These are phyloP conservation scores for Podargus strigoides DNA, from an alignment of 2,797 vertebrate species.

Conservation along the genomic window DNA sequence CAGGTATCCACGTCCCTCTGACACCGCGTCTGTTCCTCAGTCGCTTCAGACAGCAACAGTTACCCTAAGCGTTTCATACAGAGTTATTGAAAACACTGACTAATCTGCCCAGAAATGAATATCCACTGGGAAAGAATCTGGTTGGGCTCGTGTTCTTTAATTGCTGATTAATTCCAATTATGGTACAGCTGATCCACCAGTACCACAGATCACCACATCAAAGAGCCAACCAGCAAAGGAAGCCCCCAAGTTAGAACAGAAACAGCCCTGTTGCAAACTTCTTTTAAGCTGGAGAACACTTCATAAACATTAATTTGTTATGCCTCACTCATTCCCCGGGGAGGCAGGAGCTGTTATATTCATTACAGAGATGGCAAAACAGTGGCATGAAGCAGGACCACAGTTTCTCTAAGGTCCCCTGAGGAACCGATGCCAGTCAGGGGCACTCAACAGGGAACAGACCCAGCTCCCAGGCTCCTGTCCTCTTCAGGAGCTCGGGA, in stretches of 20 bases:
- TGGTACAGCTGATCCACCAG: constrained; percentile 33
- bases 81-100: constrained; percentile 8
- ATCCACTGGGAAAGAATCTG: constrained; percentile 14
- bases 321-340: background rate
- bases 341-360: background rate
- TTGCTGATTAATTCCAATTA: constrained; percentile 56
- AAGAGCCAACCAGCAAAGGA: constrained; percentile 34
- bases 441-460: background rate
- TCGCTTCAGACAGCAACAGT: background rate
- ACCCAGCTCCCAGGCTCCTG: background rate
- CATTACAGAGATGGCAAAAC: background rate
- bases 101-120: constrained; percentile 4
- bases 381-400: background rate
- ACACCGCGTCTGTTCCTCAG: background rate
- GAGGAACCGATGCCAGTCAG: background rate
- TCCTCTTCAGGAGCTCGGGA: background rate
- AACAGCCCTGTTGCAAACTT: background rate
- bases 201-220: constrained; percentile 17
- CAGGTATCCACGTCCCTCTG: background rate
- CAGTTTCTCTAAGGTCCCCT: background rate
- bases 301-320: constrained; percentile 44
- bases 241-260: constrained; percentile 32
- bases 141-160: constrained; percentile 14
- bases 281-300: background rate
- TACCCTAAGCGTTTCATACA: background rate